A percentile compares a stretch with the other conserved stretches of the same genome.
These are phyloP conservation scores for Zaprionus nigranus DNA, from an alignment of 1,140 invertebrate species.

Conservation along the genomic window DNA sequence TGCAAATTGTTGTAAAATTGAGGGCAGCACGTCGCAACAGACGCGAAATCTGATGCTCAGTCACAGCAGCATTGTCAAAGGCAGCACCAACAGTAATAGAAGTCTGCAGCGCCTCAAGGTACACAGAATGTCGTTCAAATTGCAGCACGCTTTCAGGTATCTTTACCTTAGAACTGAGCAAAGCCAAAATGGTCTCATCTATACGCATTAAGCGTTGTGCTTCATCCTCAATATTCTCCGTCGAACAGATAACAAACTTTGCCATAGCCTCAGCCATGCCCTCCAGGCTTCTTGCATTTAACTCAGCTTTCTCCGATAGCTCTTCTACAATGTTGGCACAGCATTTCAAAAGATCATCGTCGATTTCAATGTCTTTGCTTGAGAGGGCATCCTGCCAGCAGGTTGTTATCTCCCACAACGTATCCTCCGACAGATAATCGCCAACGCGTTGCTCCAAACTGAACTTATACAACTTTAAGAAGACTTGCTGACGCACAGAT, in stretches of 20 bases:
- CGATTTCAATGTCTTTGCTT: constrained; percentile 74
- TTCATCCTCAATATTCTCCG: constrained; percentile 72
- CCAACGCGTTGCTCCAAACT: constrained; percentile 72
- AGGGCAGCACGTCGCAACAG: constrained; percentile 52
- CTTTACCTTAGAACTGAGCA: constrained; percentile 59
- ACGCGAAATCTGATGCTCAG: constrained; percentile 15
- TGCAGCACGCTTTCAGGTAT: constrained; percentile 35
- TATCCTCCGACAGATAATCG: constrained; percentile 85
- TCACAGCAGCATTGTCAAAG: constrained; percentile 42
- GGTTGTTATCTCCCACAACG: constrained; percentile 85
- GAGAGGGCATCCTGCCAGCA: constrained; percentile 86
- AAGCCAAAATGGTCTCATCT: constrained; percentile 55
- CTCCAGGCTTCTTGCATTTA: constrained; percentile 54
- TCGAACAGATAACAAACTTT: constrained; percentile 76
- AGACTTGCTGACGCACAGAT: constrained; percentile 76
- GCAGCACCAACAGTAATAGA: constrained; percentile 41
- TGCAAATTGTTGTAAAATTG: constrained; percentile 64
- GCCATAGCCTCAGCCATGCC: constrained; percentile 76
- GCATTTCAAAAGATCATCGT: constrained; percentile 42
- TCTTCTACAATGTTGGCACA: constrained; percentile 66
- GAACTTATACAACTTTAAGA: constrained; percentile 85
- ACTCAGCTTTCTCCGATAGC: constrained; percentile 28
- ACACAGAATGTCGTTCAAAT: constrained; percentile 62
- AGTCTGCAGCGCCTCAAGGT: constrained; percentile 46
- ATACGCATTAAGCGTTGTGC: constrained; percentile 47